phyloP scores from a whole-genome alignment of 2,113 vertebrate genomes.

The Pagrus major region DNA sequence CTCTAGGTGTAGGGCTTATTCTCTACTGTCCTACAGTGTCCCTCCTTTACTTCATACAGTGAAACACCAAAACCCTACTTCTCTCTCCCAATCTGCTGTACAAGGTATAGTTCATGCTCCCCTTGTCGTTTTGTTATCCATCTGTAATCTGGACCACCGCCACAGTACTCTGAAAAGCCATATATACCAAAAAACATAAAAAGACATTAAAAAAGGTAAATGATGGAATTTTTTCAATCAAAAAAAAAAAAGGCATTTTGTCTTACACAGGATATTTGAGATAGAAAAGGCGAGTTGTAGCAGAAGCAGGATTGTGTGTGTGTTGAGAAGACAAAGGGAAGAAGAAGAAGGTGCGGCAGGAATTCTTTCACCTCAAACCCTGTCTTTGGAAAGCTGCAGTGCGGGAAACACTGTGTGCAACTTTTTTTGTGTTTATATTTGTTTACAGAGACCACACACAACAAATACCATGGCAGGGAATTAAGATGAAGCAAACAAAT shows the following conservation, averaged over 20 bases:
- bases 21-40: constrained; percentile 2
- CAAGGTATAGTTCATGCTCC: constrained; percentile 17
- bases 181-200: constrained; percentile 51
- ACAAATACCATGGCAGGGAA: constrained; percentile 85
- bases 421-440: constrained; percentile 15
- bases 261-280: constrained; percentile 23
- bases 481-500: constrained; percentile 73
- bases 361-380: constrained; percentile 84
- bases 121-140: constrained; percentile 2
- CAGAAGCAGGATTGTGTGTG: constrained; percentile 80
- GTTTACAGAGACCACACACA: constrained; percentile 55
- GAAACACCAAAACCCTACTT: constrained; percentile 25
- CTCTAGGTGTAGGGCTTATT: neutral
- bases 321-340: constrained; percentile 24
- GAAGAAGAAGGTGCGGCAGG: constrained; percentile 69
- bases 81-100: constrained; percentile 17
- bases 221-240: constrained; percentile 86
- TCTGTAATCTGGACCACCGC: constrained; percentile 78
- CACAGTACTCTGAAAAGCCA: constrained; percentile 86
- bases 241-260: constrained; percentile 48
- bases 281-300: constrained; percentile 85
- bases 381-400: constrained; percentile 82
- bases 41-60: constrained; percentile 27
- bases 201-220: constrained; percentile 67
- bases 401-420: constrained; percentile 29